Evolutionary conservation across 1,140 invertebrate genomes (phyloP).

Genomic region (Neodiprion pinetum): DNA sequence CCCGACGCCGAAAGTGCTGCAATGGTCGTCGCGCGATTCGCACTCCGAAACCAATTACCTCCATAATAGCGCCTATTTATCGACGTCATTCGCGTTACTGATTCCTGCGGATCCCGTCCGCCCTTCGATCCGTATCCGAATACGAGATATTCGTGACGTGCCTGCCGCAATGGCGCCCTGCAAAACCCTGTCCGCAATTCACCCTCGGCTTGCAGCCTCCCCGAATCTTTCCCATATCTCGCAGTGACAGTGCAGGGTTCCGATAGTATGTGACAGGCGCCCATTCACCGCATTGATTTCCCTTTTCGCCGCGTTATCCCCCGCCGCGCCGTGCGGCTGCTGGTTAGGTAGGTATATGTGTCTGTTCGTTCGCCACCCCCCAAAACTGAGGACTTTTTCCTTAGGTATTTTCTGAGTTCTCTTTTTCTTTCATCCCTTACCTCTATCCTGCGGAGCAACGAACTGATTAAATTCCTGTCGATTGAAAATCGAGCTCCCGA

Average conservation of each 20-base stretch:
- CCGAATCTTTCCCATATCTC: slow-evolving; percentile 5
- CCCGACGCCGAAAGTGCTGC: neutral
- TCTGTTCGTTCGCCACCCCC: slow-evolving; percentile 37
- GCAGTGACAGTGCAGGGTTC: neutral
- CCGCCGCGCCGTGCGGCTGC: slow-evolving; percentile 27
- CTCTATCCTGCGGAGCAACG: slow-evolving; percentile 28
- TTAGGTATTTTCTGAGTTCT: neutral
- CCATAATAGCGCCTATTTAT: neutral
- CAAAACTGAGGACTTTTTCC: slow-evolving; percentile 38
- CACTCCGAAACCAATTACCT: slow-evolving; percentile 2
- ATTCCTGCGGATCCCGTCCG: neutral
- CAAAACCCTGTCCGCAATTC: neutral
- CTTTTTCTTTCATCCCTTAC: neutral
- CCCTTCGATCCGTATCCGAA: neutral
- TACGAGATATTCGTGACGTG: slow-evolving; percentile 2
- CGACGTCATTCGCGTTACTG: neutral
- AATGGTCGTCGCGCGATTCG: neutral
- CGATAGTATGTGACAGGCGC: slow-evolving; percentile 46
- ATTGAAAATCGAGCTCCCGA: slow-evolving; percentile 27
- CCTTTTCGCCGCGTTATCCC: slow-evolving; percentile 39
- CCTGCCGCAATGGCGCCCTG: neutral
- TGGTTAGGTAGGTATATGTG: slow-evolving; percentile 34
- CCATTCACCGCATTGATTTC: slow-evolving; percentile 55
- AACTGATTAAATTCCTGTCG: slow-evolving; percentile 29
- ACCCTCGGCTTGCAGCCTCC: neutral